These are phyloP conservation scores for Balaenoptera acutorostrata DNA, from an alignment of 2,113 vertebrate species.

Conservation along the genomic window DNA sequence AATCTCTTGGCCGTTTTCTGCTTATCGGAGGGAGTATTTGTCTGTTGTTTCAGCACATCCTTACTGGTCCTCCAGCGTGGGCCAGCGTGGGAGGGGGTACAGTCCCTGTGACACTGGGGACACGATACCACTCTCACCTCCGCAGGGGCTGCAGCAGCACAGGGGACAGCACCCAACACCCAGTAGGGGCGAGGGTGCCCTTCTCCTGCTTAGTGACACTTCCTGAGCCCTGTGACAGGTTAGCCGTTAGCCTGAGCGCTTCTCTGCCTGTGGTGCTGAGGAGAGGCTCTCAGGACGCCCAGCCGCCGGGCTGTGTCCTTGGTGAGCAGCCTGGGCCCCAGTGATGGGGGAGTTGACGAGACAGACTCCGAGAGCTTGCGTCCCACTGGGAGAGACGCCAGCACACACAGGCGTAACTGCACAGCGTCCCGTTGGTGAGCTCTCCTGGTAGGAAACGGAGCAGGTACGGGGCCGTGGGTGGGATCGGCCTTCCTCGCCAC, in stretches of 20 bases:
- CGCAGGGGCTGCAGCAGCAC: fast-evolving
- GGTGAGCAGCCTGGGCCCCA: not conserved
- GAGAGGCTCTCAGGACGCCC: not conserved
- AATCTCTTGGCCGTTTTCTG: not conserved
- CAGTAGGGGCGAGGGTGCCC: not conserved
- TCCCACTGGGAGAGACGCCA: not conserved
- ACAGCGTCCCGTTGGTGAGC: not conserved
- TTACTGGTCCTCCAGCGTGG: not conserved
- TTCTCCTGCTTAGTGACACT: not conserved
- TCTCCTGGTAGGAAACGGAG: not conserved
- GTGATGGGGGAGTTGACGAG: not conserved
- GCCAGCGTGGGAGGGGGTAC: fast-evolving
- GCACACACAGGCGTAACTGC: not conserved
- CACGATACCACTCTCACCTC: fast-evolving
- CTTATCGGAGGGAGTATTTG: not conserved
- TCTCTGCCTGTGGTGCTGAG: not conserved
- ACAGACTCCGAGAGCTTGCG: not conserved
- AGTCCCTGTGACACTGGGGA: not conserved
- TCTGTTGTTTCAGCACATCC: not conserved
- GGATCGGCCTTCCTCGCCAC: not conserved
- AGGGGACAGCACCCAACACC: not conserved
- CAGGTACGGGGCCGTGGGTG: not conserved
- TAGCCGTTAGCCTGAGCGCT: not conserved
- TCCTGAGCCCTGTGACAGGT: not conserved
- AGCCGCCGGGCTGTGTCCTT: not conserved